Evolutionary conservation across 2,888 invertebrate genomes (phyloP), one percentile per base, ranked within the genome.

Genomic region (Stenotaenia linearis): DNA sequence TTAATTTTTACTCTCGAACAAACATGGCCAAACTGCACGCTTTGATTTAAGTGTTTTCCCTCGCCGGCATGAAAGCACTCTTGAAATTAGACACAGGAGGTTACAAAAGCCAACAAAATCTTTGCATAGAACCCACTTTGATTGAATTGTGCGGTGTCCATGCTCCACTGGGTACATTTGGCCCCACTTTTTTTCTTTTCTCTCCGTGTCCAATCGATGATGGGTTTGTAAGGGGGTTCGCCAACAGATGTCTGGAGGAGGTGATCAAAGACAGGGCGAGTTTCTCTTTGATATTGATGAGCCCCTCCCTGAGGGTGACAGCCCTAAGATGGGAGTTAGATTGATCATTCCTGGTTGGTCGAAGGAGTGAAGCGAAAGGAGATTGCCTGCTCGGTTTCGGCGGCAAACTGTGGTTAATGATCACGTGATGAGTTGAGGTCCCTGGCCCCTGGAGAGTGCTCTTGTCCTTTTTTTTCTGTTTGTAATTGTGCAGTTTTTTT

Each of bases 191-290:
- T 56, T 56, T 56, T 56, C 21, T 15, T 15, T 12, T 40, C 40
- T 21, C 56, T 12, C 56, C 56, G 10, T 21, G 56, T 56, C 56
- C 56, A 56, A 56, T 56, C 56, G 56, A 56, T 56, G 56, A 56
- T 56, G 56, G 56, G 7, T 56, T 56, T 56, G 56, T 56, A 21
- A 7, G 40, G 56, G 45, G 56, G 56, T 56, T 56, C 56, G 23
- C 56, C 56, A 23, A 56, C 56, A 56, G 56, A 56, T 56, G 56
- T 56, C 56, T 56, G 12, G 56, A 56, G 56, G 56, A 56, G 56
- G 56, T 56, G 56, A 56, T 56, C 56, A 56, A 56, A 56, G 56
- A 56, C 56, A 56, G 56, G 56, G 56, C 56, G 56, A 56, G 56
- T 56, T 56, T 56, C 56, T 56, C 56, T 56, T 56, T 56, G 56